phyloP scores from a whole-genome alignment of 2,888 invertebrate species.

The Zygaena filipendulae region DNA sequence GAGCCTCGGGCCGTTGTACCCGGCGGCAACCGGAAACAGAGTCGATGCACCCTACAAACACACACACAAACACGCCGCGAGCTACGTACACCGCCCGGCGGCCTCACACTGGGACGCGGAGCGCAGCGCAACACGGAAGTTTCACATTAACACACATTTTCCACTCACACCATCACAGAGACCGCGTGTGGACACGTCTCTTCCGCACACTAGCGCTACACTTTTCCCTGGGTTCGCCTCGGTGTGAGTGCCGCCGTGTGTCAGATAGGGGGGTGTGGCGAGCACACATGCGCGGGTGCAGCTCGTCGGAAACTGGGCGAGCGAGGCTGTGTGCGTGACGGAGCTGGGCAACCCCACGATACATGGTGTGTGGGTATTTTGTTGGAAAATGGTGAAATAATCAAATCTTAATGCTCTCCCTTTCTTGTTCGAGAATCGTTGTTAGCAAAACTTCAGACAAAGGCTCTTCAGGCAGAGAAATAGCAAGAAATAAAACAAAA shows the following conservation, averaged over 20 bases:
- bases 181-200: constrained; percentile 25
- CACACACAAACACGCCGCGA: constrained; percentile 17
- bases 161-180: constrained; percentile 31
- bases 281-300: constrained; percentile 15
- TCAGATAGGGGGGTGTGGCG: constrained; percentile 50
- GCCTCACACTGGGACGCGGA: constrained; percentile 14
- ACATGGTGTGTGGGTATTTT: not conserved
- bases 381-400: too few relatives aligned
- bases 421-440: too few relatives aligned
- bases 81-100: constrained; percentile 5
- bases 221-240: constrained; percentile 27
- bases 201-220: constrained; percentile 21
- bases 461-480: too few relatives aligned
- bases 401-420: too few relatives aligned
- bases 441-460: too few relatives aligned
- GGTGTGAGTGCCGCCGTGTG: constrained; percentile 52
- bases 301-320: constrained; percentile 28
- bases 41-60: constrained; percentile 61
- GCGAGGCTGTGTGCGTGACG: constrained; percentile 23
- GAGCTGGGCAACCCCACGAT: constrained; percentile 18
- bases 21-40: constrained; percentile 53
- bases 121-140: constrained; percentile 39
- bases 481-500: too few relatives aligned
- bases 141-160: constrained; percentile 57
- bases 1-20: constrained; percentile 57